Evolutionary conservation across 2,113 vertebrate genomes (phyloP).

Genomic region (Lota lota): DNA sequence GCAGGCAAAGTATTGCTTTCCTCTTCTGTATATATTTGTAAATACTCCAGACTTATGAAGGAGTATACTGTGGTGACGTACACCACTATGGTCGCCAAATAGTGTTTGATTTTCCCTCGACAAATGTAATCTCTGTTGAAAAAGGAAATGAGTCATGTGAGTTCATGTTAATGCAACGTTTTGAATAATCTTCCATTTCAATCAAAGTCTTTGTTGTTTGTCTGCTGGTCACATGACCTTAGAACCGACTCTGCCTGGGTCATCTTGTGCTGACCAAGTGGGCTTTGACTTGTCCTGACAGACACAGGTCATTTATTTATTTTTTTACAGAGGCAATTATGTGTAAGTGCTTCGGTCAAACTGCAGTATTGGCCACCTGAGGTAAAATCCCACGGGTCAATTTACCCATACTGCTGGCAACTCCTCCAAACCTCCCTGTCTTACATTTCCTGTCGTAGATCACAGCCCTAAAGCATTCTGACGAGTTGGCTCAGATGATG

Average conservation of each 20-base stretch:
- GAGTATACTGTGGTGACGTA: too few relatives aligned
- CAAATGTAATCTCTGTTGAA: too few relatives aligned
- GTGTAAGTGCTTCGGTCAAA: conserved; percentile 56
- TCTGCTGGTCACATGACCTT: not conserved
- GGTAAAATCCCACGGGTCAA: conserved; percentile 39
- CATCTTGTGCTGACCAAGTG: conserved; percentile 44
- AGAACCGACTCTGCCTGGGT: conserved; percentile 15
- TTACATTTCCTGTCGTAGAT: not conserved
- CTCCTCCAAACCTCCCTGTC: not conserved
- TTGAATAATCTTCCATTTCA: not conserved
- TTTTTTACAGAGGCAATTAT: conserved; percentile 54
- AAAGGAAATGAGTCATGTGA: too few relatives aligned
- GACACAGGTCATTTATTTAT: conserved; percentile 37
- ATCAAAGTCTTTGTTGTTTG: not conserved
- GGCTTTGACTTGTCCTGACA: conserved; percentile 21
- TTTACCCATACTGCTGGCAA: conserved; percentile 46
- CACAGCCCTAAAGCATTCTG: not conserved
- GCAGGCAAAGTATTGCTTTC: too few relatives aligned
- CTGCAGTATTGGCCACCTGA: conserved; percentile 52
- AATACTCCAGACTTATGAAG: too few relatives aligned
- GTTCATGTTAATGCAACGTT: too few relatives aligned
- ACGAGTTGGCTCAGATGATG: too few relatives aligned
- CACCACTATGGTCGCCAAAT: too few relatives aligned
- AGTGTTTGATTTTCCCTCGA: too few relatives aligned
- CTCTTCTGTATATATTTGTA: too few relatives aligned